These are phyloP conservation scores for Aurelia sp. DNA, from an alignment of 30 jellyfish, hydroid and myxozoan genomes.

Conservation along the genomic window DNA sequence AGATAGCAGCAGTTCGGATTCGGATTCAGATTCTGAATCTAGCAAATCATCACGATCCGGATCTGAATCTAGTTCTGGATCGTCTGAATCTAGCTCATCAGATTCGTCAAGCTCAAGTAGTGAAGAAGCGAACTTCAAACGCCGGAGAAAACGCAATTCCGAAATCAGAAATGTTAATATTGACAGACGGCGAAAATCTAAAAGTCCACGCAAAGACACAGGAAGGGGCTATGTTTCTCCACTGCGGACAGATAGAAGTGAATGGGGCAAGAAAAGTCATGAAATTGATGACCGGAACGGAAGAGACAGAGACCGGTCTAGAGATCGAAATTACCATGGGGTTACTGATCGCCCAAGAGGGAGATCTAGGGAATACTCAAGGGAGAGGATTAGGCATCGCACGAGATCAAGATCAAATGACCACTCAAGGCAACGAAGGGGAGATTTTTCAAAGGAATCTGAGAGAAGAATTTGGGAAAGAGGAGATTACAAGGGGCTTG, in stretches of 20 bases:
- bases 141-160: conserved; percentile 38
- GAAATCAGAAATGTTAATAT: background rate
- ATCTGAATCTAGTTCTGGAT: conserved; percentile 58
- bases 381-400: conserved; percentile 10
- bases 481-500: background rate
- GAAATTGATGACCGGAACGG: background rate
- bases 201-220: conserved; percentile 19
- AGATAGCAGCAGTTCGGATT: conserved; percentile 39
- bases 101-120: conserved; percentile 58
- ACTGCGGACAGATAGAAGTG: conserved; percentile 25
- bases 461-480: conserved; percentile 2
- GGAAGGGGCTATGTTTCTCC: conserved; percentile 40
- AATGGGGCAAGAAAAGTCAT: conserved; percentile 21
- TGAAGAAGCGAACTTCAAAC: conserved; percentile 55
- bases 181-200: background rate
- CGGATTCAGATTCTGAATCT: conserved; percentile 50
- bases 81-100: conserved; percentile 28
- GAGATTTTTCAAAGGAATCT: background rate
- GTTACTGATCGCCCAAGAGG: background rate
- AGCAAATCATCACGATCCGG: conserved; percentile 21
- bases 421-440: background rate
- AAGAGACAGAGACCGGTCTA: background rate
- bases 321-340: background rate
- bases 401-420: conserved; percentile 7
- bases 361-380: background rate